Base-by-base conservation (phyloP, 37 sponge, comb jelly and placozoan species). In the Halisarca cf. caerulea region DNA sequence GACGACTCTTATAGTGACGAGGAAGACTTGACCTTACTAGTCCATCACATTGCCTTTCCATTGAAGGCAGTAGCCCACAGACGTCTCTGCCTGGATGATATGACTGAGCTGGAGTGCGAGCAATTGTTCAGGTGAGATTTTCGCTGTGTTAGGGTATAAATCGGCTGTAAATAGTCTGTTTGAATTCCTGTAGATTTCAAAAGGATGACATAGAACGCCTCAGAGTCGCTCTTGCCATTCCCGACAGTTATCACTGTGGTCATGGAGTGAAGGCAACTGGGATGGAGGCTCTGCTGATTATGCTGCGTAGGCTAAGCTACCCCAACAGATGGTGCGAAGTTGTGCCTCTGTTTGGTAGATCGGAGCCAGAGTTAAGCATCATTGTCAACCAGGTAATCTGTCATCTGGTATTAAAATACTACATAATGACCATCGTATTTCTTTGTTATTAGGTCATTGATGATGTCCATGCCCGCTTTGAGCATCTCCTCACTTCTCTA, bases 111-210 rank as follows among this genome's bases (percentile, higher is more conserved):
- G 6, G 60, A 59, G 7, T 59, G 60, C 9, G 60, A 59, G 2
- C 60, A 59, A 59, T 59, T 59, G 60, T 59, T 59, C 8, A 59
- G 60, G 60, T 59, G 4, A 59, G n/a, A n/a, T n/a, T n/a, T n/a
- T n/a, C 25, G 3, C 25, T n/a, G 6, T 27, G 3, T 59, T 59
- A 59, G 9, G 25, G 7, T 59, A 6, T 59, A 6, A 27, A 9
- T 9, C 25, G 25, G 60, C 60, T 6, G 25, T 2, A 59, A 5
- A 2, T 7, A 59, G 25, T n/a, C n/a, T n/a, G n/a, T n/a, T n/a
- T n/a, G n/a, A n/a, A n/a, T n/a, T n/a, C 8, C 23, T 64, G 27
- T 64, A 64, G 66, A 64, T 64, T 64, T 23, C 23, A 8, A 64
- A 64, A 64, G 23, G 66, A 64, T 64, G 18, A 64, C 28, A 25